Conservation (phyloP, 1,140 invertebrate species). For the Drosophila grimshawi region DNA sequence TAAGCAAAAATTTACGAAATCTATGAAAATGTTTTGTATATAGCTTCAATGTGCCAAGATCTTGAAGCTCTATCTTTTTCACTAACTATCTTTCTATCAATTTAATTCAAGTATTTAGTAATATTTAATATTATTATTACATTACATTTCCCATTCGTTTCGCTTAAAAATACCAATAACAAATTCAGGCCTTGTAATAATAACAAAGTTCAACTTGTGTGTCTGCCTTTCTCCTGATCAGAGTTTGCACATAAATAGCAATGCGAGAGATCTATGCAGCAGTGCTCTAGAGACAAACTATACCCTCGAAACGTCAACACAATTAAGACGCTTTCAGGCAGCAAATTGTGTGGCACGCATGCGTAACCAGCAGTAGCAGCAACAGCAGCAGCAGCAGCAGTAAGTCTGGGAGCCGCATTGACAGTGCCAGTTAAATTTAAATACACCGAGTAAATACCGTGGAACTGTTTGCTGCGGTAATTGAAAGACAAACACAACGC, state of each 20-base stretch:
- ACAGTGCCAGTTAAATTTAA: slow-evolving; percentile 63
- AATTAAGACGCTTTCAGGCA: slow-evolving; percentile 72
- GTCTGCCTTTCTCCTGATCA: not conserved
- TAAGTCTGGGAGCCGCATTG: slow-evolving; percentile 10
- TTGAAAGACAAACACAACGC: slow-evolving; percentile 67
- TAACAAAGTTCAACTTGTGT: not conserved
- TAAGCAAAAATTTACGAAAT: not conserved
- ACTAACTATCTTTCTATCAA: no score
- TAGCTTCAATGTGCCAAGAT: no score
- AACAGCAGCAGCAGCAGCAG: not conserved
- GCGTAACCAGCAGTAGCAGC: slow-evolving; percentile 57
- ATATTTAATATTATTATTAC: no score
- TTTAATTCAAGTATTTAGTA: no score
- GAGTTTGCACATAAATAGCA: slow-evolving; percentile 22
- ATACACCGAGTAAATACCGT: slow-evolving; percentile 61
- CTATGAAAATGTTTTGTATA: not conserved
- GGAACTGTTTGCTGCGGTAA: slow-evolving; percentile 67
- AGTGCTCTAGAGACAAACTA: not conserved
- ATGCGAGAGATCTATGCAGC: slow-evolving; percentile 2
- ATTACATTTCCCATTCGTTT: no score
- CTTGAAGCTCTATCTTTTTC: no score
- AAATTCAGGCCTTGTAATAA: no score
- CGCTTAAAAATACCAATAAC: no score
- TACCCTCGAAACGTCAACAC: slow-evolving; percentile 39
- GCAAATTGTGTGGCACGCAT: slow-evolving; percentile 71